Base-by-base conservation (phyloP, 1,140 invertebrate species). In the Pogonomyrmex californicus region DNA sequence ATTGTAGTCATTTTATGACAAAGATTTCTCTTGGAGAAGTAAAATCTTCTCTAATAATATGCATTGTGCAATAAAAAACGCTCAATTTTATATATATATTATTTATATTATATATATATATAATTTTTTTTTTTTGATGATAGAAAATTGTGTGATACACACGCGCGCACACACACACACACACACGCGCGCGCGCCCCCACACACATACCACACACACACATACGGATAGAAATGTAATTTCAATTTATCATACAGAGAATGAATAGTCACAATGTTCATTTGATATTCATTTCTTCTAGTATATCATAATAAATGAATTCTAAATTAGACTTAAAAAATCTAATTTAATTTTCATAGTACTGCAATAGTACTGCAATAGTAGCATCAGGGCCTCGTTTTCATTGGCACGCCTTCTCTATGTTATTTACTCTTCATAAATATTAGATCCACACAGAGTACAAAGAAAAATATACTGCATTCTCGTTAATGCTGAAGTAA, bases 1-100 rank as follows among this genome's bases (percentile, higher is more conserved):
- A 92, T 94, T 93, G 90, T 90, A 94, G 92, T 94, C 93, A 95
- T 94, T 93, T 95, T 38, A 94, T 94, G 93, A 94, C 93, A 83
- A 75, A 89, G 85, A 86, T 87, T 90, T 88, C 75, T 81, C 47
- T 81, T 70, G 71, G 86, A 88, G 78, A 90, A 91, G 87, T 86
- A 85, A 89, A 89, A 90, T 63, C 77, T 85, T 77, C 62, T 86
- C 85, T 91, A 86, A 87, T 79, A 88, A 86, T 88, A 86, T 86
- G 70, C 82, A 90, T 87, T 73, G 78, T 87, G 66, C 87, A 90
- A 93, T 90, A 92, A 91, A 92, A 94, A 93, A 89, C 86, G 87
- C 88, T 94, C 91, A 93, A 94, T 94, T 94, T 93, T 92, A 91
- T 90, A 88, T 85, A 83, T 47, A 88, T 91, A 81, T n/a, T n/a